Evolutionary conservation across 2,113 vertebrate species (phyloP).

Genomic region (Acanthisitta chloris): DNA sequence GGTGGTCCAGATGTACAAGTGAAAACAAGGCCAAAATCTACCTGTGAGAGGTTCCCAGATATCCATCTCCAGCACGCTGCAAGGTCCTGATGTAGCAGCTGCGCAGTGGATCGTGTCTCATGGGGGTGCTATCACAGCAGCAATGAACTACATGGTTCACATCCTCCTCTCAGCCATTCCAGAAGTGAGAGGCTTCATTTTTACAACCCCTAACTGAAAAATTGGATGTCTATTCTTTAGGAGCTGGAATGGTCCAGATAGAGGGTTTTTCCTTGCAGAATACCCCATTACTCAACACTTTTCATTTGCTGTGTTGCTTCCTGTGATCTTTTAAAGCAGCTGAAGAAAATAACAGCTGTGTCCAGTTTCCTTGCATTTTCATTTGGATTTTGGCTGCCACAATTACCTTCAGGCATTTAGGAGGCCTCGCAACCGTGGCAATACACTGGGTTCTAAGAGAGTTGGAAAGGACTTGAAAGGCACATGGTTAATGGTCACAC

Average conservation of each 20-base stretch:
- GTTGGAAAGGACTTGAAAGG: background rate
- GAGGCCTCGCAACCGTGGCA: accelerated
- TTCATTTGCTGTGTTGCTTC: background rate
- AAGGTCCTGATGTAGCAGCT: background rate
- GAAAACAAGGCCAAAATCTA: background rate
- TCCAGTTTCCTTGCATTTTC: background rate
- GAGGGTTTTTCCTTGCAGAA: background rate
- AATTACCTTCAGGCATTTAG: background rate
- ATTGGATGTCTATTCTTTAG: background rate
- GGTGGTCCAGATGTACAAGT: background rate
- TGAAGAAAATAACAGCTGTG: background rate
- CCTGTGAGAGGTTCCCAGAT: background rate
- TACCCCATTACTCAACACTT: background rate
- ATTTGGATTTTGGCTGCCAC: background rate
- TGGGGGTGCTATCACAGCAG: accelerated
- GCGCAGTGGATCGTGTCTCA: background rate
- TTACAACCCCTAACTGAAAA: background rate
- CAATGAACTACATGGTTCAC: background rate
- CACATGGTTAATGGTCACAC: background rate
- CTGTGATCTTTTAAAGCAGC: background rate
- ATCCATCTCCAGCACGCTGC: accelerated
- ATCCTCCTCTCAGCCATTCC: background rate
- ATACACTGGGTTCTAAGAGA: background rate
- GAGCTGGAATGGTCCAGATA: background rate
- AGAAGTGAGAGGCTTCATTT: background rate